Evolutionary conservation across 2,797 vertebrate species (phyloP).

Genomic region (Dallia pectoralis): DNA sequence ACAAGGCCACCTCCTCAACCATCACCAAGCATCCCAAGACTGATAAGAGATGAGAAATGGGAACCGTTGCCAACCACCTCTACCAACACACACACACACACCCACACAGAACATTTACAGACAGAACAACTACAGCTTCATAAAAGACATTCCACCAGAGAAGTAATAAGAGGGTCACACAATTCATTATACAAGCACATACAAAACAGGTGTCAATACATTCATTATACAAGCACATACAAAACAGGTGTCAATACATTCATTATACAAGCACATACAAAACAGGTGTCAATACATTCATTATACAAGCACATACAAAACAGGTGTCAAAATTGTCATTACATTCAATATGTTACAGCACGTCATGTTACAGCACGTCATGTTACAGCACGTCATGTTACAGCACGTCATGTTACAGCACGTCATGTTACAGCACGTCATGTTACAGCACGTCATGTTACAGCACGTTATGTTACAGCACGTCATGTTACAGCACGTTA

Average conservation of each 20-base stretch:
- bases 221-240: slow-evolving; percentile 34
- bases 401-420: not conserved
- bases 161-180: slow-evolving; percentile 52
- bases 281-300: slow-evolving; percentile 46
- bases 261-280: slow-evolving; percentile 34
- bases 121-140: slow-evolving; percentile 38
- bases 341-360: slow-evolving; percentile 46
- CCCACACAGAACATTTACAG: slow-evolving; percentile 35
- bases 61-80: slow-evolving; percentile 30
- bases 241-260: slow-evolving; percentile 46
- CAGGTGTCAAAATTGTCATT: slow-evolving; percentile 34
- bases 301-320: slow-evolving; percentile 33
- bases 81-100: slow-evolving; percentile 34
- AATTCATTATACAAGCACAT: slow-evolving; percentile 34
- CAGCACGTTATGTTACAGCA: no score
- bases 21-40: slow-evolving; percentile 38
- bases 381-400: not conserved
- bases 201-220: slow-evolving; percentile 46
- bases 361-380: not conserved
- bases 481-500: no score
- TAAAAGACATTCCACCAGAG: slow-evolving; percentile 18
- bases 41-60: not conserved
- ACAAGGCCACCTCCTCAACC: slow-evolving; percentile 75
- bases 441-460: not conserved
- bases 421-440: not conserved